Conservation (phyloP, 2,888 invertebrate genomes). For the Chaetoderma sp. region DNA sequence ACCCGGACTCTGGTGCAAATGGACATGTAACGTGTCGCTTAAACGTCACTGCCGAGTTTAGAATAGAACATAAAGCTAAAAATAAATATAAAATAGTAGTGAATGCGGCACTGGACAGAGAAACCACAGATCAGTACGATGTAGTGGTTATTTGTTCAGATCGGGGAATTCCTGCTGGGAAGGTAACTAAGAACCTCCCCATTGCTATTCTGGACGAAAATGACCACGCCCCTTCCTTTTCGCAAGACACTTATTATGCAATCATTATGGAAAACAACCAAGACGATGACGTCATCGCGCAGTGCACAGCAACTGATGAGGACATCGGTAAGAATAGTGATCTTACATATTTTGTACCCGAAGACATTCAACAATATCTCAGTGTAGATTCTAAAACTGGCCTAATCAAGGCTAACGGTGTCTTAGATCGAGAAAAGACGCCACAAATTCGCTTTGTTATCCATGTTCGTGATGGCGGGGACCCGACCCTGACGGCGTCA, state of each 20-base stretch:
- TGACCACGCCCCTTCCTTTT: slow-evolving; percentile 12
- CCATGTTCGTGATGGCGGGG: slow-evolving; percentile 85
- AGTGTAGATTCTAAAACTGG: background rate
- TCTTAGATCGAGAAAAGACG: background rate
- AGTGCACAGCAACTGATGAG: slow-evolving; percentile 76
- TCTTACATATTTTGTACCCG: slow-evolving; percentile 78
- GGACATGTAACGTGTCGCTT: slow-evolving; percentile 28
- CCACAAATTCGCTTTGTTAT: background rate
- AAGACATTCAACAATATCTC: no score
- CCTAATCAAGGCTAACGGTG: background rate
- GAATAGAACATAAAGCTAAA: slow-evolving; percentile 2
- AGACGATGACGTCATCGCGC: background rate
- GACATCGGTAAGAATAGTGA: slow-evolving; percentile 93
- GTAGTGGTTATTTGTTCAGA: slow-evolving; percentile 17
- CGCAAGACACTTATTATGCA: background rate
- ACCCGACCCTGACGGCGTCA: slow-evolving; percentile 84
- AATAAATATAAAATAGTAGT: slow-evolving; percentile 18
- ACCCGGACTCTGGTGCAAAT: slow-evolving; percentile 52
- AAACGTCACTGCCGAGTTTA: slow-evolving; percentile 9
- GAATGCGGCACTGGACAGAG: slow-evolving; percentile 9
- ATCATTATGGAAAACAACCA: background rate
- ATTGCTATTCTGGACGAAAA: slow-evolving; percentile 8
- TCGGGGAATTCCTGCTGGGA: slow-evolving; percentile 5
- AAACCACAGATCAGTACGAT: slow-evolving; percentile 3
- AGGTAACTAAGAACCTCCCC: background rate